These are phyloP conservation scores for Aspiorhynchus laticeps DNA, from an alignment of 2,113 vertebrate genomes.

Conservation along the genomic window DNA sequence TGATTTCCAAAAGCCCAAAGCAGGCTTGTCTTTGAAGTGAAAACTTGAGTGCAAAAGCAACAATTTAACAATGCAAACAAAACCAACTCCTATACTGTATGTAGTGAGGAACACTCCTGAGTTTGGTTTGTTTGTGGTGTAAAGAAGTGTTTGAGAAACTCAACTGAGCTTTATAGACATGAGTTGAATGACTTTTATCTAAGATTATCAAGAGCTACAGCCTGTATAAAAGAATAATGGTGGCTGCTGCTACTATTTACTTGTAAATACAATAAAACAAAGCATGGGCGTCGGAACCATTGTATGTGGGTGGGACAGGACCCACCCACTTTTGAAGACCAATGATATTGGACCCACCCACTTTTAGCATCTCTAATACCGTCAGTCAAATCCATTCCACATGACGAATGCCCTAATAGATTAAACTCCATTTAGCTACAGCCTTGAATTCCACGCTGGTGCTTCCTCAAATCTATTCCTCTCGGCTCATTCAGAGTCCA, in stretches of 20 bases:
- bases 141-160: conserved; percentile 3
- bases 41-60: conserved; percentile 2
- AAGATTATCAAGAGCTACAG: not conserved
- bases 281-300: no score
- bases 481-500: no score
- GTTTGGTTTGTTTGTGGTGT: not conserved
- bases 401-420: no score
- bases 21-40: conserved; percentile 34
- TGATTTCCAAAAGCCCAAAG: conserved; percentile 38
- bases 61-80: conserved; percentile 26
- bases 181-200: not conserved
- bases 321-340: no score
- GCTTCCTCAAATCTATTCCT: no score
- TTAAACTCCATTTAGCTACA: no score
- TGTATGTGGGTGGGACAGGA: no score
- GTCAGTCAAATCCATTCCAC: no score
- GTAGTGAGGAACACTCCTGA: not conserved
- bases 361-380: no score
- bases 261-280: not conserved
- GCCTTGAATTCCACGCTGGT: no score
- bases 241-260: not conserved
- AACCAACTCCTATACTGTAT: not conserved
- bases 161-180: conserved; percentile 1
- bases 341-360: no score
- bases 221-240: not conserved